Conservation (phyloP, 2,888 invertebrate genomes). For the Pachycephus smyrnensis region DNA sequence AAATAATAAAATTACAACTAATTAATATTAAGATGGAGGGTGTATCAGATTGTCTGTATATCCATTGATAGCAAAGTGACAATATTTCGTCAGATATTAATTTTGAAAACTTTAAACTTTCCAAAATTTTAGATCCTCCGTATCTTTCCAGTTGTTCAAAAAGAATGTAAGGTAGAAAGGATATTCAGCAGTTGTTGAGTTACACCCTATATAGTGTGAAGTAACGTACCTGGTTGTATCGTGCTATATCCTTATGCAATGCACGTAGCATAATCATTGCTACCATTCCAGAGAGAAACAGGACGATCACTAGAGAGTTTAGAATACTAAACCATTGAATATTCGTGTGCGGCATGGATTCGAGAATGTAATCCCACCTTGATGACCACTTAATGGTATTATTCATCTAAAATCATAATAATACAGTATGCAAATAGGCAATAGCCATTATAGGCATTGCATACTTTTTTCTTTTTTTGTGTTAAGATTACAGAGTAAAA, state of each 20-base stretch:
- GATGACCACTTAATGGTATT: conserved; percentile 97
- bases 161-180: neutral
- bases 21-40: neutral
- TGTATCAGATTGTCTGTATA: neutral
- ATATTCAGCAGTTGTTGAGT: neutral
- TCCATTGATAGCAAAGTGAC: neutral
- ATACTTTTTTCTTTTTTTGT: neutral
- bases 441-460: neutral
- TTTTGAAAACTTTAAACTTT: neutral
- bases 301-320: conserved; percentile 96
- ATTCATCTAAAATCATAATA: conserved; percentile 69
- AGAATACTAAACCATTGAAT: conserved; percentile 99
- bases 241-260: conserved; percentile 97
- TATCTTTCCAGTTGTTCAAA: neutral
- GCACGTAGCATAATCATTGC: conserved; percentile 98
- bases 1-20: neutral
- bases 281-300: conserved; percentile 98
- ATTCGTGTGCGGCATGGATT: conserved; percentile 98
- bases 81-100: neutral
- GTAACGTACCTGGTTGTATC: conserved; percentile 88
- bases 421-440: neutral
- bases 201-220: neutral
- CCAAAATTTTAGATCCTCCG: neutral
- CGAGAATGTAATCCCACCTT: conserved; percentile 98
- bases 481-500: conserved; percentile 11